A percentile compares a stretch with the other conserved stretches of the same genome.
phyloP scores from a whole-genome alignment of 2,113 vertebrate species.

The Mus musculus region GRCm39 chr5:23198001-23198500 shows the following conservation, averaged over 20 bases:
- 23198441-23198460: background rate
- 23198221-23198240: background rate
- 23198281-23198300: background rate
- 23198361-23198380: background rate
- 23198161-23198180: background rate
- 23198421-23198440: background rate
- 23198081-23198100: background rate
- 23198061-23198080: background rate
- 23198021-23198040: background rate
- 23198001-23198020: background rate
- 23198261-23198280: background rate
- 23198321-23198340: background rate
- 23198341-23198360: background rate
- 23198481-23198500: constrained; percentile 21
- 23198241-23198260: background rate
- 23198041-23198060: background rate
- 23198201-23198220: background rate
- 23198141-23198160: background rate
- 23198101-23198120: constrained; percentile 38
- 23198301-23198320: background rate
- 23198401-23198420: constrained; percentile 32
- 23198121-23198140: background rate
- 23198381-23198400: background rate
- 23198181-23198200: background rate
- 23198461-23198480: background rate